Base-by-base conservation (phyloP, 1,140 invertebrate genomes). In the Rhagoletis pomonella region DNA sequence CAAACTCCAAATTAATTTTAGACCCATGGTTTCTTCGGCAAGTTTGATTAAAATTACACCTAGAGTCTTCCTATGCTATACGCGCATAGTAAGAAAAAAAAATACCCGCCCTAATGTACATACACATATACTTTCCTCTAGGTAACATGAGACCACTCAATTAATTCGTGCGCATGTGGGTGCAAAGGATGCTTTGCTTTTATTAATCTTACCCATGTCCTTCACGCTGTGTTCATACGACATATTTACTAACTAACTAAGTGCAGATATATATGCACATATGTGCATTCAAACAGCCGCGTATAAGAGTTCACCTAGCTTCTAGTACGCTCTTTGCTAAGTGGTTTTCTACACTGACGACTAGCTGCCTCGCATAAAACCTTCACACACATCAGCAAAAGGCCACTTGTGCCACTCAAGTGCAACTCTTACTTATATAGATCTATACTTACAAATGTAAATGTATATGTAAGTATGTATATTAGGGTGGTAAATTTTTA, bases 281-380 rank as follows among this genome's bases (percentile, higher is more conserved):
- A 81, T 55, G 12, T 50, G 7, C 73, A 62, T 14, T 14, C 60
- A 62, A 4, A 17, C 17, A 4, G 17, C 5, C 0, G 5, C 4
- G 4, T 69, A 4, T 44, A 12, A 17, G n/a, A 14, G 17, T 81
- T n/a, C 42, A 12, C 5, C 7, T 50, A 81, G 14, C 73, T 81
- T 29, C 44, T 47, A 10, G 50, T 81, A n/a, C 19, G 17, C 47
- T 5, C 19, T 81, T 55, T 58, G 73, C 19, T 81, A 50, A 81
- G 73, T 81, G 73, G 73, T 29, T 81, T 81, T 81, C 73, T 81
- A 81, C 73, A 55, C 73, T 81, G 44, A 10, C 55, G 50, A 44
- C 67, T 69, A 12, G 12, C 42, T 47, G 67, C 67, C 42, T 73
- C 47, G 39, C 67, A 73, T 6, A 73, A 12, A 73, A 73, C 69